phyloP scores from a whole-genome alignment of 2,113 vertebrate genomes.

The Chloropsis cyanopogon region DNA sequence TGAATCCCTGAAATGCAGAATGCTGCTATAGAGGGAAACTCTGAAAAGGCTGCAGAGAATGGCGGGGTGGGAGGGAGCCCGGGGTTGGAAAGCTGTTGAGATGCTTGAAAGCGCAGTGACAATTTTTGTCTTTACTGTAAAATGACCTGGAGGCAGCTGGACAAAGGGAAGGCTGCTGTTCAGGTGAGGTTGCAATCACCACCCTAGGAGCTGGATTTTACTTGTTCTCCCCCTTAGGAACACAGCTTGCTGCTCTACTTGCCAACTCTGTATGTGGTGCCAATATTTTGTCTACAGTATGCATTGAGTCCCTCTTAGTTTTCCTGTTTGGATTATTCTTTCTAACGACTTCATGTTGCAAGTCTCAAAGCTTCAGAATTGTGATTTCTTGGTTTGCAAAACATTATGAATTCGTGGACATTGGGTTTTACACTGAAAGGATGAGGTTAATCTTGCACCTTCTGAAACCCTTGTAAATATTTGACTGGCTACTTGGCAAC shows the following conservation, averaged over 20 bases:
- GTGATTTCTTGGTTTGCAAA: not conserved
- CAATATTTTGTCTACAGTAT: slow-evolving; percentile 15
- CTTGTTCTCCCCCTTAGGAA: not conserved
- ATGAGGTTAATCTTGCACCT: slow-evolving; percentile 37
- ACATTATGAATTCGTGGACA: not conserved
- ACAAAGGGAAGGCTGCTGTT: not conserved
- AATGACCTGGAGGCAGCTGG: not conserved
- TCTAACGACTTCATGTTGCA: not conserved
- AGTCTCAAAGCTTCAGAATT: not conserved
- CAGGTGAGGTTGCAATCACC: not conserved
- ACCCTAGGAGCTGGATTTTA: not conserved
- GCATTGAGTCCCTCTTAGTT: not conserved
- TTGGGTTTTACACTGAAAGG: not conserved
- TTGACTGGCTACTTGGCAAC: not conserved
- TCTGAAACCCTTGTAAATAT: slow-evolving; percentile 35
- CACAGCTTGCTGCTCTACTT: not conserved
- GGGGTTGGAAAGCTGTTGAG: not conserved
- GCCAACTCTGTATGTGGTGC: not conserved
- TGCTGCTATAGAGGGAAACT: not conserved
- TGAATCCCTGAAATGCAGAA: slow-evolving; percentile 17
- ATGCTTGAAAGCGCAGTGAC: not conserved
- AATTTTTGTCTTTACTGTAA: not conserved
- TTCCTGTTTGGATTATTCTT: slow-evolving; percentile 21
- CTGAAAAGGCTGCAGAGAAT: slow-evolving; percentile 28
- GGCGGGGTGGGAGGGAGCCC: not conserved